Base-by-base conservation (phyloP, 2,888 invertebrate species). In the Hirudinaria manillensis region DNA sequence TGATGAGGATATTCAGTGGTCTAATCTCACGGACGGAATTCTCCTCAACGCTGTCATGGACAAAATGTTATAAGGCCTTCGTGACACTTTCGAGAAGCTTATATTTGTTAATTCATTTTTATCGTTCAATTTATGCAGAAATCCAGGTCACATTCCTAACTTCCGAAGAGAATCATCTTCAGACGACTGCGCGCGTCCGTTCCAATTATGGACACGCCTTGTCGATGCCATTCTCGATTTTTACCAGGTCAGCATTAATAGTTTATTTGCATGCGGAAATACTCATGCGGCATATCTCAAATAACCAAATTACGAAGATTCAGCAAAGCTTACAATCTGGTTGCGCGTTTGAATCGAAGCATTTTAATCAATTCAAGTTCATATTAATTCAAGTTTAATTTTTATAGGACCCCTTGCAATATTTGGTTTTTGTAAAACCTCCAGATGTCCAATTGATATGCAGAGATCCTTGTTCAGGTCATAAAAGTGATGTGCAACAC, bases 371-470 rank as follows among this genome's bases (percentile, higher is more conserved):
- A 45, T 45, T 45, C 16, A 16, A 16, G 10, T 45, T 16, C 10
- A 4, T 45, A 45, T 45, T 16, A 10, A 45, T 16, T 16, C 16
- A 45, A 45, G 45, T 6, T 6, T 61, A 10, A 61, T 61, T 7
- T 61, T 61, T 24, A 61, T n/a, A 61, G 61, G 61, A 61, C 10
- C 10, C 61, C 24, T 61, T 61, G 61, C 61, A 27, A 29, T 61
- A 61, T 61, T 61, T 61, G 61, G 29, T 27, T 10, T 61, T 61
- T 29, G n/a, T 61, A 24, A 61, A 61, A 10, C 61, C 61, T 61
- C 61, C 61, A 21, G 29, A 61, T 61, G 61, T 61, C 29, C 29
- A 27, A 2, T 27, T 27, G 29, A 61, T 61, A 61, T 61, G 24
- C n/a, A 61, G 19, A 13, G 10, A 61, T 61, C 4, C 61, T 27